Evolutionary conservation across 2,888 invertebrate species (phyloP).

Genomic region (Keiferia lycopersicella): DNA sequence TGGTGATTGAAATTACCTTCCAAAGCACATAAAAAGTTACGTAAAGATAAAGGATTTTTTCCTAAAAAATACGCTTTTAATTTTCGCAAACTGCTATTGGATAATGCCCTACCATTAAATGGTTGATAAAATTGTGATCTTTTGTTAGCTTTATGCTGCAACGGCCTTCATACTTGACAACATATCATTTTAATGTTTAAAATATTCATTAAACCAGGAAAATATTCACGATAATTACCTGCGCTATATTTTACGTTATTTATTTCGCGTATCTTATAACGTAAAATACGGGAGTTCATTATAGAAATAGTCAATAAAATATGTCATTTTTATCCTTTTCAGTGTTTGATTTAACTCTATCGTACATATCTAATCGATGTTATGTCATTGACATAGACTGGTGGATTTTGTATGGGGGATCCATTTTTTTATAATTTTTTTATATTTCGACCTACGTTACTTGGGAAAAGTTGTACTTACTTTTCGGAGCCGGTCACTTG

Average conservation of each 20-base stretch:
- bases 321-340: too few relatives aligned
- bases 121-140: slow-evolving; percentile 59
- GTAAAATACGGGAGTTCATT: slow-evolving; percentile 27
- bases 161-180: slow-evolving; percentile 47
- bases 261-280: neutral
- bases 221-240: slow-evolving; percentile 20
- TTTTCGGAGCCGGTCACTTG: too few relatives aligned
- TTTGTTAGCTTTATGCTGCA: slow-evolving; percentile 53
- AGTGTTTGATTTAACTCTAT: too few relatives aligned
- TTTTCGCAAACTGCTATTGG: slow-evolving; percentile 69
- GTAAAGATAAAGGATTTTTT: slow-evolving; percentile 68
- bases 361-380: too few relatives aligned
- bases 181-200: slow-evolving; percentile 45
- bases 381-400: too few relatives aligned
- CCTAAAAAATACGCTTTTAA: slow-evolving; percentile 64
- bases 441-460: too few relatives aligned
- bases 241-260: slow-evolving; percentile 7
- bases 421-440: too few relatives aligned
- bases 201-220: slow-evolving; percentile 33
- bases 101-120: slow-evolving; percentile 69
- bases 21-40: slow-evolving; percentile 68
- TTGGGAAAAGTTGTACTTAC: too few relatives aligned
- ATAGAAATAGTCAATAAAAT: slow-evolving; percentile 38
- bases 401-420: too few relatives aligned
- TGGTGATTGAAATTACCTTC: slow-evolving; percentile 64